Base-by-base conservation (phyloP, 92 coral and sea anemone genomes). In the Paragorgia papillata region DNA sequence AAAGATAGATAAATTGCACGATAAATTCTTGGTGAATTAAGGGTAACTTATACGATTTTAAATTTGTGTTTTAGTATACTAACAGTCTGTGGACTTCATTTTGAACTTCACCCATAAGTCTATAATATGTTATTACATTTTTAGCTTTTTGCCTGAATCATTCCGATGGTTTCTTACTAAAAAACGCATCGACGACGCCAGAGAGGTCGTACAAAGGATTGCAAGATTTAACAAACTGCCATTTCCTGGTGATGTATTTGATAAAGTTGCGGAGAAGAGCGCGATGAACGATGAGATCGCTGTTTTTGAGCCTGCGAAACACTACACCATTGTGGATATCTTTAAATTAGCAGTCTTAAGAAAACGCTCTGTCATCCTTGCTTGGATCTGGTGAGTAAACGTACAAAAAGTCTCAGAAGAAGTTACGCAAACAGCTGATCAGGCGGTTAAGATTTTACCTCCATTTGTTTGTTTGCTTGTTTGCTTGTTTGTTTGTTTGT, bases 111-210 rank as follows among this genome's bases (percentile, higher is more conserved):
- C n/a, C n/a, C n/a, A n/a, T n/a, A n/a, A n/a, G n/a, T n/a, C n/a
- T n/a, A 37, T 37, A 37, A 37, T 9, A 37, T 9, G 43, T 37
- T 37, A 15, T 46, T 15, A 9, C 53, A 46, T 33, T 63, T 63
- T 10, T 44, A 67, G 74, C 28, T 39, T 64, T 21, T 22, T 64
- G 26, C 74, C 74, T 7, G 74, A 67, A 27, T 67, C 74, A 0
- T 19, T 67, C 17, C 74, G 74, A 22, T 67, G 74, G 74, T 21
- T 67, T 13, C 6, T 67, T 3, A 67, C 33, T 32, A 43, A 67
- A 28, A 27, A 46, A 6, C 57, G 58, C 13, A 9, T 15, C 2
- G 74, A 67, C 15, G 21, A 40, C 1, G 74, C 74, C 14, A 19
- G 20, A 8, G 13, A 43, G 22, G 74, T 67, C 20, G 20, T 43